These are phyloP conservation scores for Diuraphis noxia DNA, from an alignment of 1,140 invertebrate genomes.

Conservation along the genomic window DNA sequence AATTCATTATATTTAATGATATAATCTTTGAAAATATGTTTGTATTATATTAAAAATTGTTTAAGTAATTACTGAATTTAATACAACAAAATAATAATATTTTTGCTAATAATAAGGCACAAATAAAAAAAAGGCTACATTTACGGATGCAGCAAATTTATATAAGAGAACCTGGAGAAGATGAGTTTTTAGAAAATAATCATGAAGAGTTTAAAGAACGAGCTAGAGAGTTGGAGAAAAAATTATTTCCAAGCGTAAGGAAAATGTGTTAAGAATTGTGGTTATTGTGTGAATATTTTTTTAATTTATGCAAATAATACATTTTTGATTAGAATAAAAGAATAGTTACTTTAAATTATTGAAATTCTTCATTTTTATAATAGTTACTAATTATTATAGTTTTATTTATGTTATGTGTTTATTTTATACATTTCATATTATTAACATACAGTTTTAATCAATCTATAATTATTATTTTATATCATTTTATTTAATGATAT, in stretches of 20 bases:
- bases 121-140: slow-evolving; percentile 50
- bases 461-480: not conserved
- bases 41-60: not conserved
- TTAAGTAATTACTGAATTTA: not conserved
- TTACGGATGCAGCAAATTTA: slow-evolving; percentile 47
- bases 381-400: not conserved
- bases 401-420: not conserved
- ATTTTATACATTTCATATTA: not conserved
- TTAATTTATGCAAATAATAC: slow-evolving; percentile 11
- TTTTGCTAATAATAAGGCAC: slow-evolving; percentile 42
- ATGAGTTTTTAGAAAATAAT: slow-evolving; percentile 47
- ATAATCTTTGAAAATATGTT: not conserved
- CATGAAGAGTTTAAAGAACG: slow-evolving; percentile 71
- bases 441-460: no score
- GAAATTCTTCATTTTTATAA: not conserved
- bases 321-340: not conserved
- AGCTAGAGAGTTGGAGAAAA: slow-evolving; percentile 76
- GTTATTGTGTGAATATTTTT: slow-evolving; percentile 29
- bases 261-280: slow-evolving; percentile 25
- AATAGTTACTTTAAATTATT: not conserved
- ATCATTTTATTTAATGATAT: not conserved
- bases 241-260: slow-evolving; percentile 76
- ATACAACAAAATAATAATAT: not conserved
- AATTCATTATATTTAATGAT: not conserved
- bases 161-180: slow-evolving; percentile 40